These are phyloP conservation scores for Patella vulgata DNA, from an alignment of 1,140 invertebrate genomes.

Conservation along the genomic window DNA sequence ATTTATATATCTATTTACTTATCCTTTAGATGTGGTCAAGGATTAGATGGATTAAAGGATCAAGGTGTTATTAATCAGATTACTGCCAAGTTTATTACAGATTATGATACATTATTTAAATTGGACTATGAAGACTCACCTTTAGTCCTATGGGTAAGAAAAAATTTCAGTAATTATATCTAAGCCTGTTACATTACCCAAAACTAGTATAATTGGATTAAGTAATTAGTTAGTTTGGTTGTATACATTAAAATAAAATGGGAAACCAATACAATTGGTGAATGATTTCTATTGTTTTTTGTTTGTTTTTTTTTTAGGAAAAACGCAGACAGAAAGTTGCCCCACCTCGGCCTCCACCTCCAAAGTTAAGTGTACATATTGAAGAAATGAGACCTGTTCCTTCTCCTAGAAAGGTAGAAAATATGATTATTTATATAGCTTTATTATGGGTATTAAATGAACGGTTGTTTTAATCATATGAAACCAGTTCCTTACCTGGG, in stretches of 20 bases:
- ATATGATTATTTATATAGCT: no score
- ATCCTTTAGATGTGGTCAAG: conserved; percentile 53
- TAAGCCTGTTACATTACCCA: no score
- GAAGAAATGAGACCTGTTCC: conserved; percentile 39
- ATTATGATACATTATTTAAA: conserved; percentile 64
- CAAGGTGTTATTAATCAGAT: conserved; percentile 67
- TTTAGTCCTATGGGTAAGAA: conserved; percentile 46
- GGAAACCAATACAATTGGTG: no score
- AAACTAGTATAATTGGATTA: no score
- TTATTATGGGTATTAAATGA: no score
- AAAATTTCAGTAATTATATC: not conserved
- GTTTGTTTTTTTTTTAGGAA: conserved; percentile 1
- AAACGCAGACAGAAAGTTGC: conserved; percentile 37
- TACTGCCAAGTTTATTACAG: conserved; percentile 63
- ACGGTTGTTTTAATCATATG: no score
- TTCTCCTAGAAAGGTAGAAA: conserved; percentile 52
- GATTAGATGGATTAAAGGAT: conserved; percentile 63
- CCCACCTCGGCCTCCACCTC: conserved; percentile 60
- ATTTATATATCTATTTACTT: not conserved
- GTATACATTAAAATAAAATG: no score
- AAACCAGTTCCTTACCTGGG: no score
- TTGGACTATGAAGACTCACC: conserved; percentile 47
- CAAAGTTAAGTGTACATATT: conserved; percentile 35
- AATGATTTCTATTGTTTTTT: no score
- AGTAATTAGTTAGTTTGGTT: no score